Evolutionary conservation across 1,140 invertebrate species (phyloP).

Genomic region (Eriosoma lanigerum): DNA sequence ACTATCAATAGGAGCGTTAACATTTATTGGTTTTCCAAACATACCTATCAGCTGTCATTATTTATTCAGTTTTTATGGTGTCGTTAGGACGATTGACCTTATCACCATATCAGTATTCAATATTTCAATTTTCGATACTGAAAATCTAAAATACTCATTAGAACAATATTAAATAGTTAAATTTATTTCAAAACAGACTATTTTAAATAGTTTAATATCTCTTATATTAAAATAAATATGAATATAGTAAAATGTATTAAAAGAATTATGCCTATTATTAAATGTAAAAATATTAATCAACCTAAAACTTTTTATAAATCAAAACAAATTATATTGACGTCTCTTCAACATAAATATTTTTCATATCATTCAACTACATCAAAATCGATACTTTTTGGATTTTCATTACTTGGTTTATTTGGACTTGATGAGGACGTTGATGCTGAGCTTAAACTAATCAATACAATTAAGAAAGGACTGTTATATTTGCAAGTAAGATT

Average conservation of each 20-base stretch:
- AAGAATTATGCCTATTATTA: background rate
- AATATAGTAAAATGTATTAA: background rate
- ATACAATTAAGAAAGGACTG: slow-evolving; percentile 73
- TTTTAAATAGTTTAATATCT: too few species aligned
- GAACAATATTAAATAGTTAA: too few species aligned
- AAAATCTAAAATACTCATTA: too few species aligned
- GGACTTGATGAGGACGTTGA: slow-evolving; percentile 60
- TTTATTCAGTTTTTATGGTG: too few species aligned
- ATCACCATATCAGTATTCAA: too few species aligned
- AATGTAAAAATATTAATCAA: background rate
- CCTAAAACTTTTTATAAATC: background rate
- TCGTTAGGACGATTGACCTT: too few species aligned
- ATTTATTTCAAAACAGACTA: too few species aligned
- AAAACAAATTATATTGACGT: background rate
- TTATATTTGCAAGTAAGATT: slow-evolving; percentile 64
- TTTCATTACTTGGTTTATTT: slow-evolving; percentile 46
- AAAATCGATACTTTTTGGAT: background rate
- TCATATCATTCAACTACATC: background rate
- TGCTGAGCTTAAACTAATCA: slow-evolving; percentile 69
- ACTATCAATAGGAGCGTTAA: too few species aligned
- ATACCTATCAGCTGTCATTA: too few species aligned
- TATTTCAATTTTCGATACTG: too few species aligned
- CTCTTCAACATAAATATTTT: background rate
- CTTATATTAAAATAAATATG: background rate
- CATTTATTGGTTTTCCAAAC: too few species aligned